Base-by-base conservation (phyloP, 1,140 invertebrate genomes). In the Cylas formicarius region DNA sequence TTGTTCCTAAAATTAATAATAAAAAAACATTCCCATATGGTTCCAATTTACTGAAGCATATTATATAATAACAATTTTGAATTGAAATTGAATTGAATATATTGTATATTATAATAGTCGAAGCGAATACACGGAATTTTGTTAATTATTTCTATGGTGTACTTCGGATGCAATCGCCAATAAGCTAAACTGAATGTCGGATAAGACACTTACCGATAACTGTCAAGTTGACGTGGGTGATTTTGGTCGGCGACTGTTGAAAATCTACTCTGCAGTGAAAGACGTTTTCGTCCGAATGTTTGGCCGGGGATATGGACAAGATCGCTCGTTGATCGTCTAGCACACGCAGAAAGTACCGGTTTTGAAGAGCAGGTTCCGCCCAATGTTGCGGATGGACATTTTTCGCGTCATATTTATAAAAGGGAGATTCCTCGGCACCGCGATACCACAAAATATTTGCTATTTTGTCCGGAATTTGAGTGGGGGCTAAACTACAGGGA, bases 261-360 rank as follows among this genome's bases (percentile, higher is more conserved):
- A 84, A 88, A 64, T 88, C 84, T 1, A 86, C 81, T 19, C 82
- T 66, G 58, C 84, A 88, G 42, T 80, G 72, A 59, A 84, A 86
- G 9, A 82, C 55, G 0, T 78, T 82, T 38, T 77, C 74, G 55
- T 87, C 70, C 26, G 69, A 63, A 2, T 76, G 73, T 3, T 78
- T 73, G 17, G 71, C 66, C 11, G 58, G 60, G 22, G 66, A 62
- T 9, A 74, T 67, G 34, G 70, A 70, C 50, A 79, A 71, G 28
- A 63, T 67, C 7, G 78, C 68, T 41, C 76, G 62, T n/a, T 71
- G 66, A 38, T 69, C 75, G 9, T 70, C 71, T 58, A 66, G 69
- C 38, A 58, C 36, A 53, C 53, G 63, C 58, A 54, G 62, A 63
- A 66, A 29, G 55, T 60, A 63, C 51, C 54, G 57, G 62, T 72